phyloP scores from a whole-genome alignment of 2,888 invertebrate species.

The Epirrhoe tristata region DNA sequence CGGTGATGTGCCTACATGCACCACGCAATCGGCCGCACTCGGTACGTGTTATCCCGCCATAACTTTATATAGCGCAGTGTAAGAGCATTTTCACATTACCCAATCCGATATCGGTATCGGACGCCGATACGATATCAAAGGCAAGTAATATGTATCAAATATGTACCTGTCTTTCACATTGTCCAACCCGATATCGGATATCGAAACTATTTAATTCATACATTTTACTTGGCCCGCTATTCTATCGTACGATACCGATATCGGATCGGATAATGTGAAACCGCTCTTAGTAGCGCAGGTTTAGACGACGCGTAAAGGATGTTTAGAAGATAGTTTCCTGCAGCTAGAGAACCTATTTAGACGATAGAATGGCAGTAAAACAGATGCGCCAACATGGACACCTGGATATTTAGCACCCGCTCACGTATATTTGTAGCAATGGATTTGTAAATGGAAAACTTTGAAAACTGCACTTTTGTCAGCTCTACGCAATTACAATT shows the following conservation, averaged over 20 bases:
- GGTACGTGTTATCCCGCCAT: background rate
- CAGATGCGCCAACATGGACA: slow-evolving; percentile 4
- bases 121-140: too few relatives aligned
- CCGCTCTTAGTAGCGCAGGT: background rate
- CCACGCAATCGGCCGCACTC: background rate
- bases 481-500: too few relatives aligned
- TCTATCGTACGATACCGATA: too few relatives aligned
- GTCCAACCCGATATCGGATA: too few relatives aligned
- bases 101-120: too few relatives aligned
- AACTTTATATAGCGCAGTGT: background rate
- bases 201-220: too few relatives aligned
- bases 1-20: too few relatives aligned
- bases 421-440: background rate
- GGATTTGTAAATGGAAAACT: background rate
- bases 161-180: too few relatives aligned
- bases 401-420: background rate
- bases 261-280: too few relatives aligned
- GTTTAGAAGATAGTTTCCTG: background rate
- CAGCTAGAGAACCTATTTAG: slow-evolving; percentile 7
- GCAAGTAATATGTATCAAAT: too few relatives aligned
- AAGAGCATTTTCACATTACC: too few relatives aligned
- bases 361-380: slow-evolving; percentile 8
- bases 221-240: too few relatives aligned
- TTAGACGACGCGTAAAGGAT: background rate
- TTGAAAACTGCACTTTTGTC: background rate